phyloP scores from a whole-genome alignment of 2,113 vertebrate genomes.

The Platichthys stellatus region DNA sequence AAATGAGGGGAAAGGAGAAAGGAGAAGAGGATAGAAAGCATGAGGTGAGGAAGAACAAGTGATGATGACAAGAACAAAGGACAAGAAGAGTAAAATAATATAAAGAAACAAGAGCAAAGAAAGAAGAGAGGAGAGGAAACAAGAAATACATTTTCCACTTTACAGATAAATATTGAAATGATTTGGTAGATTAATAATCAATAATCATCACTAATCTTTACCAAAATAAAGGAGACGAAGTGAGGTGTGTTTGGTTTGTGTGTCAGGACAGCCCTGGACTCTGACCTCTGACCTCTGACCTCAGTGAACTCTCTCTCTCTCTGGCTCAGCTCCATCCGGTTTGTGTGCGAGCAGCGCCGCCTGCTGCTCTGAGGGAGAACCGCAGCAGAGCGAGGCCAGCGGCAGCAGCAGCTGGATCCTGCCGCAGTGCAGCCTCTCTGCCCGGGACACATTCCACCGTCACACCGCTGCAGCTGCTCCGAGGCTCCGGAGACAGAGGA shows the following conservation, averaged over 20 bases:
- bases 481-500: background rate
- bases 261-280: background rate
- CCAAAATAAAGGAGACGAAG: background rate
- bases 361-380: slow-evolving; percentile 46
- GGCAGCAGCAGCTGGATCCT: background rate
- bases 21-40: background rate
- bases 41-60: no score
- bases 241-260: background rate
- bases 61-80: no score
- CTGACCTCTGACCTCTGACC: background rate
- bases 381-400: background rate
- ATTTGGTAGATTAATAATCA: no score
- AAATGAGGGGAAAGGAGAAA: no score
- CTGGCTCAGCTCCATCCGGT: slow-evolving; percentile 19
- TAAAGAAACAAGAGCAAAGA: background rate
- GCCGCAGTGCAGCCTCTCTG: slow-evolving; percentile 20
- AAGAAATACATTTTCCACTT: no score
- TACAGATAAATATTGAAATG: no score
- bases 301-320: background rate
- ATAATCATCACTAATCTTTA: no score
- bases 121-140: no score
- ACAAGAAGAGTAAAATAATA: no score
- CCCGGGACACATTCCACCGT: background rate
- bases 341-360: slow-evolving; percentile 73
- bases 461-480: background rate